These are phyloP conservation scores for Anaspis maculata DNA, from an alignment of 2,888 invertebrate species.

Conservation along the genomic window DNA sequence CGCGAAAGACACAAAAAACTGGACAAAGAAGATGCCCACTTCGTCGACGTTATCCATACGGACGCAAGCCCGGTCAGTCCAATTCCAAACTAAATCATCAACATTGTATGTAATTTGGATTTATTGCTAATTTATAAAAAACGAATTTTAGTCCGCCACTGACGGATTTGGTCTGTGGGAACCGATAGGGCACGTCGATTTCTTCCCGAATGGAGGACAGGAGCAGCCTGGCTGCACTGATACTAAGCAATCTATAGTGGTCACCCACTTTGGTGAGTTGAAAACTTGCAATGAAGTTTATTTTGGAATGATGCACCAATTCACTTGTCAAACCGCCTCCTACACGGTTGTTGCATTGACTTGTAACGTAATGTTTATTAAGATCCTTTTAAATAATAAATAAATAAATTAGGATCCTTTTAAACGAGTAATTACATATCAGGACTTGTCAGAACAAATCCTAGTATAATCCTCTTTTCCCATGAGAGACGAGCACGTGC, in stretches of 20 bases:
- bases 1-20: slow-evolving; percentile 49
- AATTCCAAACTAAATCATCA: no score
- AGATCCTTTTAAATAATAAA: no score
- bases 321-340: not conserved
- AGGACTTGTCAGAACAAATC: no score
- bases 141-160: slow-evolving; percentile 41
- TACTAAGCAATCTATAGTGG: slow-evolving; percentile 48
- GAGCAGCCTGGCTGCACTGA: slow-evolving; percentile 53
- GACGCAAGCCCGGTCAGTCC: slow-evolving; percentile 48
- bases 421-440: no score
- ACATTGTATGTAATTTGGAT: slow-evolving; percentile 1
- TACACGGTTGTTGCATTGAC: not conserved
- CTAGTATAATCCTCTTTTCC: no score
- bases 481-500: no score
- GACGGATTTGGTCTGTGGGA: slow-evolving; percentile 53
- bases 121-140: no score
- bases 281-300: not conserved
- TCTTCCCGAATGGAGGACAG: slow-evolving; percentile 53
- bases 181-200: slow-evolving; percentile 53
- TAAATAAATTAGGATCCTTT: no score
- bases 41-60: slow-evolving; percentile 62
- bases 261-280: slow-evolving; percentile 47
- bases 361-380: not conserved
- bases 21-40: slow-evolving; percentile 53
- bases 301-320: not conserved